phyloP scores from a whole-genome alignment of 1,140 invertebrate genomes.

The Apis mellifera region Amel_HAv3.1 CM009931.2:19602501-19603000 shows the following conservation, averaged over 20 bases:
- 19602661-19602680: slow-evolving; percentile 72
- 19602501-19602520: not conserved
- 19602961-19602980: not conserved
- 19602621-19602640: slow-evolving; percentile 72
- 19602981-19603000: not conserved
- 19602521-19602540: not conserved
- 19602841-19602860: not conserved
- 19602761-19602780: not conserved
- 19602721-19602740: not conserved
- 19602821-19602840: not conserved
- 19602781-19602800: not conserved
- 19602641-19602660: slow-evolving; percentile 77
- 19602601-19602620: slow-evolving; percentile 78
- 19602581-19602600: slow-evolving; percentile 75
- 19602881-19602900: not conserved
- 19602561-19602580: slow-evolving; percentile 13
- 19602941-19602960: not conserved
- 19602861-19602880: not conserved
- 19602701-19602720: not conserved
- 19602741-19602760: not conserved
- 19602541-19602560: no score
- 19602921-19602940: not conserved
- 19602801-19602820: not conserved
- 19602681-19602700: slow-evolving; percentile 12
- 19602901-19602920: not conserved